Base-by-base conservation (phyloP, 2,113 vertebrate genomes). In the Hippocampus mohnikei region DNA sequence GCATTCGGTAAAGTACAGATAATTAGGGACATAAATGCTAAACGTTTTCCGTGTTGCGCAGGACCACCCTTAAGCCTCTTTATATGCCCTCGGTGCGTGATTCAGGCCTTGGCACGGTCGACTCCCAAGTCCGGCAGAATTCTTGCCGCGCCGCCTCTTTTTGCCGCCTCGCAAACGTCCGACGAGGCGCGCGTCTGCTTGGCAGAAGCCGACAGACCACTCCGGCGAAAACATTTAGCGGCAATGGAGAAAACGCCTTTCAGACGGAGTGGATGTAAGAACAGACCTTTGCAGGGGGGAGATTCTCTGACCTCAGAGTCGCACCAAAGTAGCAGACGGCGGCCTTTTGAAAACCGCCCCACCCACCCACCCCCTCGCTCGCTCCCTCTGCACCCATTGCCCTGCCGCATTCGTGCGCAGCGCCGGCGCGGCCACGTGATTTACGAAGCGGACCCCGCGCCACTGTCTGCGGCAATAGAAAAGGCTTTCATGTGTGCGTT, bases 341-440 rank as follows among this genome's bases (percentile, higher is more conserved):
- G 41, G 8, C 20, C 37, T 48, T 56, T 11, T 33, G 59, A 67
- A 61, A 2, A 23, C 12, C n/a, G 23, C 23, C n/a, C 53, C 53
- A 21, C 21, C 53, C 33, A 7, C 9, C 12, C 5, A 0, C 53
- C 55, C n/a, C 33, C 42, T 5, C 46, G 46, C 15, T 5, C n/a
- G 18, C 20, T 42, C 13, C 33, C 52, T 56, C 48, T 33, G 9
- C 64, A 42, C 46, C 18, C 41, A 29, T 37, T n/a, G 53, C 60
- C 41, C 67, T 40, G 44, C 74, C 42, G 41, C 20, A 29, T 13
- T 58, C 29, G 23, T 70, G 69, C 10, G 61, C 63, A 44, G 27
- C 29, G 29, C 59, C 21, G 6, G 11, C 20, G 59, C 33, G 5
- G 59, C 60, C 33, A 41, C 60, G 33, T 41, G 37, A 58, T 58